Conservation (phyloP, 2,113 vertebrate species). For the Promerops cafer region DNA sequence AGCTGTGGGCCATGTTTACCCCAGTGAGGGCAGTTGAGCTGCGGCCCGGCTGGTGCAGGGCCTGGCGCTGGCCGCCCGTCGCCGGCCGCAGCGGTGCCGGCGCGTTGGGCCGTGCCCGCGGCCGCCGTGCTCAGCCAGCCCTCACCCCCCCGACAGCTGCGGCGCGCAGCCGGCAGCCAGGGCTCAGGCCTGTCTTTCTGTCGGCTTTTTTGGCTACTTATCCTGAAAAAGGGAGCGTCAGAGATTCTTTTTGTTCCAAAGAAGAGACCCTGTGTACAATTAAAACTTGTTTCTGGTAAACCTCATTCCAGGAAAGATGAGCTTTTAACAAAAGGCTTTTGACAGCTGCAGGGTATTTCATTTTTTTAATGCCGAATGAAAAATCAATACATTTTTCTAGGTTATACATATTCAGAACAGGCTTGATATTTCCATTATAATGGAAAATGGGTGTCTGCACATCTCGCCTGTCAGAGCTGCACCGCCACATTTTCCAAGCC, state of each 20-base stretch:
- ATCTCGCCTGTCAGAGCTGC: slow-evolving; percentile 92
- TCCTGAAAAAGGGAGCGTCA: background rate
- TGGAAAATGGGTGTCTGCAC: slow-evolving; percentile 86
- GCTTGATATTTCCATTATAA: slow-evolving; percentile 88
- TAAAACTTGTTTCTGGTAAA: slow-evolving; percentile 93
- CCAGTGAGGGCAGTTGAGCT: no score
- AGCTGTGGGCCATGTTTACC: background rate
- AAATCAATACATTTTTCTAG: slow-evolving; percentile 99
- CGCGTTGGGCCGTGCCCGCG: no score
- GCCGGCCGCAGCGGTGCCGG: no score
- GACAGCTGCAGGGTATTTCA: slow-evolving; percentile 98
- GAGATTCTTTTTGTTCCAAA: slow-evolving; percentile 55
- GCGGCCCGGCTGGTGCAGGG: no score
- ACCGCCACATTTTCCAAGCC: slow-evolving; percentile 92
- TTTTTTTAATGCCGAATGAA: slow-evolving; percentile 92
- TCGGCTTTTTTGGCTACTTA: background rate
- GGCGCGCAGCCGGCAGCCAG: background rate
- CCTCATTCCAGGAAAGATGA: slow-evolving; percentile 90
- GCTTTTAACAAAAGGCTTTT: slow-evolving; percentile 97
- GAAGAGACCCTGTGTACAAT: slow-evolving; percentile 85
- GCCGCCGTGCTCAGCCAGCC: background rate
- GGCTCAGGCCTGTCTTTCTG: background rate
- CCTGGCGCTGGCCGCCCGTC: no score
- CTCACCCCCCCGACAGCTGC: background rate
- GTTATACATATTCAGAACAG: slow-evolving; percentile 98